Percentiles rank a stretch among this genome's conserved stretches.
phyloP scores from a whole-genome alignment of 35 echinoderm and acorn worm species.

The Diadema setosum region DNA sequence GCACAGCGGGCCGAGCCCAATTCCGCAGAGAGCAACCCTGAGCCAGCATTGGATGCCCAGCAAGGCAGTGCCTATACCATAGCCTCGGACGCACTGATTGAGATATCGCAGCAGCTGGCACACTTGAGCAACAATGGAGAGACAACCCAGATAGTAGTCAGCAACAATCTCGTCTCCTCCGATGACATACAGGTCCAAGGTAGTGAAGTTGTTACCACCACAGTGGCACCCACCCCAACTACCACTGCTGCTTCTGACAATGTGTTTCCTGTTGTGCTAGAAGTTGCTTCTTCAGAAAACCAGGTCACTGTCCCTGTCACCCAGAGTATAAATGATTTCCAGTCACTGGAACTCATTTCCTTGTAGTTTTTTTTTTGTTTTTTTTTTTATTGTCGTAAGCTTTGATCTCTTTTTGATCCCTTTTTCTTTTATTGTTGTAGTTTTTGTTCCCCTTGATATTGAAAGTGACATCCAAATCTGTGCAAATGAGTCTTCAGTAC shows the following conservation, averaged over 20 bases:
- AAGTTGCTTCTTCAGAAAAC: background rate
- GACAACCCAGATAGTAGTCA: background rate
- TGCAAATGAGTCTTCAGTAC: too few species aligned
- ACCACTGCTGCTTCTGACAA: background rate
- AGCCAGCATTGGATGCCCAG: too few species aligned
- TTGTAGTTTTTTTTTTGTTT: too few species aligned
- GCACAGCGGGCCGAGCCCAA: background rate
- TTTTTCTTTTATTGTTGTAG: too few species aligned
- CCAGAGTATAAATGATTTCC: background rate
- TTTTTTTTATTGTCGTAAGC: too few species aligned
- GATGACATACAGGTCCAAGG: background rate
- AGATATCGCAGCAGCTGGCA: constrained; percentile 1
- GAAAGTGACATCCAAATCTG: too few species aligned
- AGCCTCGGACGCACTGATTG: background rate
- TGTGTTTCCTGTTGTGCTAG: background rate
- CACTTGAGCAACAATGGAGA: background rate
- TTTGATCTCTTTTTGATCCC: too few species aligned
- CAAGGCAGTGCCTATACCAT: background rate
- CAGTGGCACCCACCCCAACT: background rate
- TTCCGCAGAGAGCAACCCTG: background rate
- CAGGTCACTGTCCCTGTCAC: background rate
- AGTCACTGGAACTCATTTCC: background rate
- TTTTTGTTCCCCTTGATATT: too few species aligned
- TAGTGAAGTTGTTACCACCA: background rate
- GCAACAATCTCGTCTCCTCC: background rate